A percentile compares a stretch with the other conserved stretches of the same genome.
These are phyloP conservation scores for Glossophaga mutica DNA, from an alignment of 2,797 vertebrate genomes.

Conservation along the genomic window DNA sequence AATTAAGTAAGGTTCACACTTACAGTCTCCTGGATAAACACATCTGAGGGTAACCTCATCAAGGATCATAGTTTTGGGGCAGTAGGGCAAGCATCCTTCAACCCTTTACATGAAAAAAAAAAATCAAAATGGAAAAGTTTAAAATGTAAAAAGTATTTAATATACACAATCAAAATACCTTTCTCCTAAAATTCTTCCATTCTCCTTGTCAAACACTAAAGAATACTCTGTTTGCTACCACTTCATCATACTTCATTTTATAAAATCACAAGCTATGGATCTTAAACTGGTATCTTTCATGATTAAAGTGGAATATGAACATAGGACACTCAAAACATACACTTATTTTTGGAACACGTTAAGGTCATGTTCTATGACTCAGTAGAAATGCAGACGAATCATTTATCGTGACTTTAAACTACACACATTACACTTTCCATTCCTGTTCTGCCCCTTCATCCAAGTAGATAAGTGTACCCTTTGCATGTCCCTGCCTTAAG, in stretches of 20 bases:
- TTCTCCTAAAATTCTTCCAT: neutral
- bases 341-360: neutral
- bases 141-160: neutral
- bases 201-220: neutral
- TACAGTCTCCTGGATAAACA: slow-evolving; percentile 96
- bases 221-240: neutral
- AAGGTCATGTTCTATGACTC: neutral
- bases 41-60: slow-evolving; percentile 97
- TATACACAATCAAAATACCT: neutral
- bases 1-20: slow-evolving; percentile 77
- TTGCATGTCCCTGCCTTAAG: neutral
- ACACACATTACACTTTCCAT: neutral
- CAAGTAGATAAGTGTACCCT: neutral
- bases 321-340: neutral
- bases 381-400: neutral
- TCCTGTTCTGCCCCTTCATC: neutral
- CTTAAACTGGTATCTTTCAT: neutral
- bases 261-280: neutral
- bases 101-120: slow-evolving; percentile 84
- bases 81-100: slow-evolving; percentile 97
- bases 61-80: slow-evolving; percentile 95
- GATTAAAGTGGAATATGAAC: slow-evolving; percentile 1
- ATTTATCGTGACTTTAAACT: neutral
- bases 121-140: neutral
- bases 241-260: neutral